These are phyloP conservation scores for Apostichopus japonicus DNA, from an alignment of 35 echinoderm and acorn worm species.

Conservation along the genomic window DNA sequence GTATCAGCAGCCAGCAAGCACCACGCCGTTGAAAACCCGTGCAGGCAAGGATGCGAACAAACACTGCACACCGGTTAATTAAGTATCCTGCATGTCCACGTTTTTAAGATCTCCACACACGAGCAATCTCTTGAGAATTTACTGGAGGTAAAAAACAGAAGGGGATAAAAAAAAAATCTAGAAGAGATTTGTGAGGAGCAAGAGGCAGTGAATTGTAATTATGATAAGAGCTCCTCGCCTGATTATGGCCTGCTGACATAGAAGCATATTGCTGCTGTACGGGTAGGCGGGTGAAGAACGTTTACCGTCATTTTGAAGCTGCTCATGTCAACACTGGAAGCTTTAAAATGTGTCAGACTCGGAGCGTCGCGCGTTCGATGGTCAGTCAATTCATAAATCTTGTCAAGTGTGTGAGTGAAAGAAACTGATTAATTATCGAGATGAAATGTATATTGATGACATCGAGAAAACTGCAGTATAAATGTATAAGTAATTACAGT, in stretches of 20 bases:
- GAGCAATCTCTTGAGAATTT: slow-evolving; percentile 28
- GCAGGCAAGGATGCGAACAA: background rate
- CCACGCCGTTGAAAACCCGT: background rate
- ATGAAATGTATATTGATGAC: no score
- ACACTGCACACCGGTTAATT: slow-evolving; percentile 30
- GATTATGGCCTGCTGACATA: background rate
- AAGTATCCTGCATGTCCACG: slow-evolving; percentile 18
- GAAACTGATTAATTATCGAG: no score
- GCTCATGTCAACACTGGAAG: background rate
- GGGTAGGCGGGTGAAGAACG: background rate
- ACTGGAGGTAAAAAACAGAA: slow-evolving; percentile 3
- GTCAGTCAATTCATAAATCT: no score
- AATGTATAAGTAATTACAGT: no score
- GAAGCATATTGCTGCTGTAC: background rate
- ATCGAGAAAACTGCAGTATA: no score
- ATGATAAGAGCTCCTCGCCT: slow-evolving; percentile 21
- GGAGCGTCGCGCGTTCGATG: no score
- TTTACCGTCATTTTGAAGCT: background rate
- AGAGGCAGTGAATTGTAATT: slow-evolving; percentile 37
- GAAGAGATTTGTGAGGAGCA: slow-evolving; percentile 17
- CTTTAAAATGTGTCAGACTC: background rate
- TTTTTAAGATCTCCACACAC: background rate
- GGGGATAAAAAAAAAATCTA: slow-evolving; percentile 10
- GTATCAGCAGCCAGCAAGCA: background rate
- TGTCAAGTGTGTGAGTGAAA: no score